Conservation (phyloP, 2,888 invertebrate species). For the Erebia epiphron region DNA sequence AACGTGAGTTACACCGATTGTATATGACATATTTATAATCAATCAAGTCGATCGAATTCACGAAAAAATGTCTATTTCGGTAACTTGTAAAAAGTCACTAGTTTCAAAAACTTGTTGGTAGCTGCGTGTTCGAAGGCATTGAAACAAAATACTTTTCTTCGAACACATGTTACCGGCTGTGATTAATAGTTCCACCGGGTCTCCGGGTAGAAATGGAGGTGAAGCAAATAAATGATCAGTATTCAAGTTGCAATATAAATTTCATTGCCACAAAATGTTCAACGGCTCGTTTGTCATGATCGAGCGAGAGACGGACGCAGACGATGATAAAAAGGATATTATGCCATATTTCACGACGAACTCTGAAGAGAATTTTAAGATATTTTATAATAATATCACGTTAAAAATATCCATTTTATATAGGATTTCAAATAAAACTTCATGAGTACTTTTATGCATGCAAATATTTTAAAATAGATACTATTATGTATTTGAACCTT, state of each 20-base stretch:
- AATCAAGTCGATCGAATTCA: too few species aligned
- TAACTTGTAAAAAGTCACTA: not conserved
- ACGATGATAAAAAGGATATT: conserved; percentile 33
- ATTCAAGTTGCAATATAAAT: conserved; percentile 59
- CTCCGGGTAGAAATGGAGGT: conserved; percentile 67
- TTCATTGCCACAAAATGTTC: conserved; percentile 56
- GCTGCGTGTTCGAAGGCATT: not conserved
- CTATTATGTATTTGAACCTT: too few species aligned
- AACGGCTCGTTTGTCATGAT: conserved; percentile 41
- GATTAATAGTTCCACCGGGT: conserved; percentile 66
- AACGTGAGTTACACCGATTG: too few species aligned
- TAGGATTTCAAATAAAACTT: too few species aligned
- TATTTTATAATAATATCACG: conserved; percentile 10
- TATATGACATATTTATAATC: too few species aligned
- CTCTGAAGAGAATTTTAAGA: conserved; percentile 18
- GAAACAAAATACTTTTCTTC: conserved; percentile 33
- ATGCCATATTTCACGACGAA: conserved; percentile 26
- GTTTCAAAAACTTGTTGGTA: not conserved
- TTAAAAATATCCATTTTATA: not conserved
- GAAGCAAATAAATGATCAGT: conserved; percentile 53
- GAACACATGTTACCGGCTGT: conserved; percentile 51
- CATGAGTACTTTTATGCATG: too few species aligned
- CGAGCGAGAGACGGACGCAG: conserved; percentile 23
- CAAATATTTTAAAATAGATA: not conserved
- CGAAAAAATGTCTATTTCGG: too few species aligned